These are phyloP conservation scores for Neoascia interrupta DNA, from an alignment of 2,888 invertebrate genomes.

Conservation along the genomic window DNA sequence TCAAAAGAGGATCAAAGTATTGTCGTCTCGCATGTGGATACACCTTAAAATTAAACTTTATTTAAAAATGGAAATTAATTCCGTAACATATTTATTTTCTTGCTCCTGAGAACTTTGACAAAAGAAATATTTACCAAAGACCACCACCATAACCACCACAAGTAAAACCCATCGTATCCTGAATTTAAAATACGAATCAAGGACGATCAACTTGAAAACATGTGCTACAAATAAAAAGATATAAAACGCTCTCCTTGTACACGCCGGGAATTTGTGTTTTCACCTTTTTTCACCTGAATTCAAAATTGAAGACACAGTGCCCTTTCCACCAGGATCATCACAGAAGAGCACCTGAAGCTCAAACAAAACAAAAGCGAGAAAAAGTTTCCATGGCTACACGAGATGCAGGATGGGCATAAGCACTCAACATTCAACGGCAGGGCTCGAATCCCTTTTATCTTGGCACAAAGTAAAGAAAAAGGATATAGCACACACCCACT, in stretches of 20 bases:
- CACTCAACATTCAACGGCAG: constrained; percentile 7
- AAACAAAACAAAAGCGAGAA: constrained; percentile 9
- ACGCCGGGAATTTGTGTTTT: background rate
- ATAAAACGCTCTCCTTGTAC: background rate
- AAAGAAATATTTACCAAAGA: no score
- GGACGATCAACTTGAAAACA: constrained; percentile 36
- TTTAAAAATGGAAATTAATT: no score
- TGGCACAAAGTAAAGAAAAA: background rate
- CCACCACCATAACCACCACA: no score
- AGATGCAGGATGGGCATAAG: background rate
- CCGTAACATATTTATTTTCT: background rate
- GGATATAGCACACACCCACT: constrained; percentile 5
- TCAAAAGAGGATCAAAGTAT: no score
- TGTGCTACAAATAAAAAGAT: constrained; percentile 33
- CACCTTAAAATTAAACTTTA: no score
- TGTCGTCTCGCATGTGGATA: no score
- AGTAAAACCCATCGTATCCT: constrained; percentile 7
- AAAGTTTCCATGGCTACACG: constrained; percentile 18
- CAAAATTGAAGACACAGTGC: background rate
- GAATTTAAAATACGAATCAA: constrained; percentile 20
- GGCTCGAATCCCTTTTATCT: constrained; percentile 39
- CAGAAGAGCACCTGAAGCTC: constrained; percentile 16
- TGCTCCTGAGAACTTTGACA: no score
- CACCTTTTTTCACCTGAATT: constrained; percentile 18
- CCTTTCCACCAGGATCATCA: background rate